These are phyloP conservation scores for Xyrichtys novacula DNA, from an alignment of 2,797 vertebrate genomes.

Conservation along the genomic window DNA sequence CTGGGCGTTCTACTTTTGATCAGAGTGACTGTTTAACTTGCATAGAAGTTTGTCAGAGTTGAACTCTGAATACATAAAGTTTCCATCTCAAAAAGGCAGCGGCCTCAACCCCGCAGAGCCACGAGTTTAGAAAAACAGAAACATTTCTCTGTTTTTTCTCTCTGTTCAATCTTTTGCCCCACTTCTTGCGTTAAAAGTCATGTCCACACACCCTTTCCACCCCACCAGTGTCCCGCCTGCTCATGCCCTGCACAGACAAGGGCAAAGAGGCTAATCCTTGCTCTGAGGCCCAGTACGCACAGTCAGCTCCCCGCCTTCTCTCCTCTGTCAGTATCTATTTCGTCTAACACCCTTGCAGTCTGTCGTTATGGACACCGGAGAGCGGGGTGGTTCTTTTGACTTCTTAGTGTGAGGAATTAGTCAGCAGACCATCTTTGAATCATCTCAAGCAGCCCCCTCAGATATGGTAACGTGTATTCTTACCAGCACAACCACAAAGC, in stretches of 20 bases:
- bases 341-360: slow-evolving; percentile 55
- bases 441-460: slow-evolving; percentile 35
- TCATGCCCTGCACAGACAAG: slow-evolving; percentile 63
- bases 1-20: slow-evolving; percentile 15
- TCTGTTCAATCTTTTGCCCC: background rate
- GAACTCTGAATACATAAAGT: slow-evolving; percentile 23
- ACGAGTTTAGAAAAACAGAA: slow-evolving; percentile 10
- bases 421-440: slow-evolving; percentile 57
- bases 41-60: slow-evolving; percentile 3
- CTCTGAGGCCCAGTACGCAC: slow-evolving; percentile 68
- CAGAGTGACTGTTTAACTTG: slow-evolving; percentile 21
- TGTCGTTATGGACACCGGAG: slow-evolving; percentile 61
- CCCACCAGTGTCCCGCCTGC: slow-evolving; percentile 36
- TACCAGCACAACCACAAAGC: background rate
- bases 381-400: slow-evolving; percentile 61
- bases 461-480: slow-evolving; percentile 21
- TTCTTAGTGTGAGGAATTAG: slow-evolving; percentile 60
- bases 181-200: slow-evolving; percentile 49
- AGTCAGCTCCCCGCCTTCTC: slow-evolving; percentile 59
- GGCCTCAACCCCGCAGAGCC: slow-evolving; percentile 24
- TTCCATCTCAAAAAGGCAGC: slow-evolving; percentile 20
- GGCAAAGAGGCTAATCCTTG: slow-evolving; percentile 78
- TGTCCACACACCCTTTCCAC: slow-evolving; percentile 51
- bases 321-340: slow-evolving; percentile 70
- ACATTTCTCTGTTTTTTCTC: slow-evolving; percentile 41